These are phyloP conservation scores for Epizoanthus fatuus DNA, from an alignment of 92 coral and sea anemone species.

Conservation along the genomic window DNA sequence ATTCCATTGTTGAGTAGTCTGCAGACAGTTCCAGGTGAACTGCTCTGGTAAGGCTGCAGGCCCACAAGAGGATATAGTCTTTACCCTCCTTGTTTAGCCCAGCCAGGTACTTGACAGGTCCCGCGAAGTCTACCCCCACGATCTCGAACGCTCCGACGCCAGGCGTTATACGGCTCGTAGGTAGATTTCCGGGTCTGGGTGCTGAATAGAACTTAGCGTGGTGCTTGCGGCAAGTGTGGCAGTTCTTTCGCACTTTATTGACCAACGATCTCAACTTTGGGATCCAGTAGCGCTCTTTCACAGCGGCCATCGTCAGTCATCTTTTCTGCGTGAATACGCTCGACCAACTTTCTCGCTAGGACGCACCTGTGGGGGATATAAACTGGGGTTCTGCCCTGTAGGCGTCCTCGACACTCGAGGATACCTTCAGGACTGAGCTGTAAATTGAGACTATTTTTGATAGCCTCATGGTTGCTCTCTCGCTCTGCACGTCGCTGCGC, in stretches of 20 bases:
- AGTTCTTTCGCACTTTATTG: neutral
- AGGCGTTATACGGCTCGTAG: constrained; percentile 1
- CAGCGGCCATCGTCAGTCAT: neutral
- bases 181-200: neutral
- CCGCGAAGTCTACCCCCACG: neutral
- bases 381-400: neutral
- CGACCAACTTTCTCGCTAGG: neutral
- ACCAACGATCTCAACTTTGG: neutral
- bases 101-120: neutral
- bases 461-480: neutral
- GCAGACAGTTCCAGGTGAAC: neutral
- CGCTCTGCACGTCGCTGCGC: neutral
- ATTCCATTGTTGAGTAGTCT: neutral
- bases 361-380: neutral
- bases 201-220: neutral
- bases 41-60: constrained; percentile 22
- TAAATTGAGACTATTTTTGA: neutral
- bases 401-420: constrained; percentile 1
- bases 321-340: neutral
- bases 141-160: neutral
- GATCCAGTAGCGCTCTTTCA: neutral
- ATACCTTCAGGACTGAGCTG: neutral
- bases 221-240: neutral
- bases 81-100: neutral
- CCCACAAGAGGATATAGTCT: constrained; percentile 25